Evolutionary conservation across 2,797 vertebrate genomes (phyloP).

Genomic region (Lophotriccus pileatus): DNA sequence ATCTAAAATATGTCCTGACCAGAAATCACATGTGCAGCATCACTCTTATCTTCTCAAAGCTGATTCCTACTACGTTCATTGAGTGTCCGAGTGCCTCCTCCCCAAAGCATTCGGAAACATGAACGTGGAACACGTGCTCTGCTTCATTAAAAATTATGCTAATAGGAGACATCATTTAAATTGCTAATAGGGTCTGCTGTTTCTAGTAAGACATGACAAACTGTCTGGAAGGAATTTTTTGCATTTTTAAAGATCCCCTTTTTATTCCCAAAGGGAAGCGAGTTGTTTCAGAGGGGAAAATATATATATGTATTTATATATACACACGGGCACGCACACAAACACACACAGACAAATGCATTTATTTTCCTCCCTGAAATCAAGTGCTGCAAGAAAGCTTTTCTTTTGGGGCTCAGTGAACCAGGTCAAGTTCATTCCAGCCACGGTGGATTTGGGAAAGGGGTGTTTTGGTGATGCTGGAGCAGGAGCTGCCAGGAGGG

Average conservation of each 20-base stretch:
- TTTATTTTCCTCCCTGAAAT: background rate
- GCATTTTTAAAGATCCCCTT: constrained; percentile 65
- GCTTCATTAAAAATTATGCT: constrained; percentile 70
- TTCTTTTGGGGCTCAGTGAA: background rate
- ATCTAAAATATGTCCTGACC: background rate
- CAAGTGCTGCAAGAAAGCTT: background rate
- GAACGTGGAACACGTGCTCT: constrained; percentile 46
- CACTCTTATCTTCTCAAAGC: background rate
- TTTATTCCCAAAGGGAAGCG: constrained; percentile 53
- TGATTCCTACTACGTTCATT: background rate
- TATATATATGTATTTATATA: constrained; percentile 59
- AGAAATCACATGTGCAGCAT: background rate
- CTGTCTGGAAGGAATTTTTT: constrained; percentile 66
- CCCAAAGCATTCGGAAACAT: background rate
- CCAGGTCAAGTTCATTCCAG: background rate
- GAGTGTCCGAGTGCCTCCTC: constrained; percentile 29
- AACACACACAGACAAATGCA: constrained; percentile 18
- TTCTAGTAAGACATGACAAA: constrained; percentile 67
- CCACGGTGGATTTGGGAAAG: fast-evolving
- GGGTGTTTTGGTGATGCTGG: background rate
- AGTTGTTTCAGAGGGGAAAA: constrained; percentile 39
- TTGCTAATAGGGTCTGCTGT: constrained; percentile 57
- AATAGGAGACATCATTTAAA: constrained; percentile 58
- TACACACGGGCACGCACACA: background rate
- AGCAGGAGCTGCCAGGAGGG: background rate